Percentiles rank a stretch among this genome's conserved stretches.
These are phyloP conservation scores for Brenthis ino DNA, from an alignment of 2,888 invertebrate genomes.

Conservation along the genomic window DNA sequence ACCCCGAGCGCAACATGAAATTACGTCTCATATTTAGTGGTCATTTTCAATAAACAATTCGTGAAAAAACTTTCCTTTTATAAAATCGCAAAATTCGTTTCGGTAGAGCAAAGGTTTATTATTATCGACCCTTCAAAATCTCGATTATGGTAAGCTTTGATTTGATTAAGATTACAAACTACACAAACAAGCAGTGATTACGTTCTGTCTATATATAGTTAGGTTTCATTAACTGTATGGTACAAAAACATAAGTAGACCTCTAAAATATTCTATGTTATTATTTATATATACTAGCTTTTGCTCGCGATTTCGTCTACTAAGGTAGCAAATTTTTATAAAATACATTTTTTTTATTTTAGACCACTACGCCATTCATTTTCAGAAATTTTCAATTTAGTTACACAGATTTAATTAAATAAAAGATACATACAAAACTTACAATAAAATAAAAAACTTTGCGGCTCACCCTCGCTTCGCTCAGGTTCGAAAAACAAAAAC, in stretches of 20 bases:
- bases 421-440: too few relatives aligned
- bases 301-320: too few relatives aligned
- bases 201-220: constrained; percentile 8
- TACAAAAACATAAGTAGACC: neutral
- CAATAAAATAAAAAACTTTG: too few relatives aligned
- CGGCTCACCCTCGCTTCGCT: too few relatives aligned
- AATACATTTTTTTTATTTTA: too few relatives aligned
- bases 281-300: too few relatives aligned
- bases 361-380: too few relatives aligned
- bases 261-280: too few relatives aligned
- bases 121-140: constrained; percentile 53
- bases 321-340: too few relatives aligned
- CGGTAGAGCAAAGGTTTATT: constrained; percentile 52
- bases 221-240: constrained; percentile 10
- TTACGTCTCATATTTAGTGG: constrained; percentile 25
- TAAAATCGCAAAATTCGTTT: constrained; percentile 56
- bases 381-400: too few relatives aligned
- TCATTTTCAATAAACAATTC: constrained; percentile 38
- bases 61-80: constrained; percentile 43
- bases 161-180: constrained; percentile 43
- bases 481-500: too few relatives aligned
- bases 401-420: too few relatives aligned
- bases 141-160: constrained; percentile 40
- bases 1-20: constrained; percentile 10
- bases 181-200: neutral